phyloP scores from a whole-genome alignment of 1,140 invertebrate genomes.

The Rhagoletis zephyria region DNA sequence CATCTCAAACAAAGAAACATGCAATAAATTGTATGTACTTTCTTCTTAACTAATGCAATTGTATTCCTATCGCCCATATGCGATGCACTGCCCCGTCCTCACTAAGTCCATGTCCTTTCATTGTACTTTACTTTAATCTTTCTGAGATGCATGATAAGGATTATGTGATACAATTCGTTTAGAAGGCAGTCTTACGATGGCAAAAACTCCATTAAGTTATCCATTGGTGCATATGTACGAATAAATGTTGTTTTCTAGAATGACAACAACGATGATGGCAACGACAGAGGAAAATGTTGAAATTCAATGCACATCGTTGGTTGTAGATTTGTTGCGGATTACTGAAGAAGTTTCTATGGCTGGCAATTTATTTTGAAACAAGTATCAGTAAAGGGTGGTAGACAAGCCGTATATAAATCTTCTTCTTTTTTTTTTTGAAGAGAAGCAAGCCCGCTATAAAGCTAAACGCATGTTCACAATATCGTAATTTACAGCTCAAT shows the following conservation, averaged over 20 bases:
- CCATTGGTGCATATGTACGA: constrained; percentile 18
- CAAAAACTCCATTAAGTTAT: constrained; percentile 1
- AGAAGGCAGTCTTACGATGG: background rate
- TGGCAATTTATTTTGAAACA: too few species aligned
- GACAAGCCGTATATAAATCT: too few species aligned
- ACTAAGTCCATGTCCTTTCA: background rate
- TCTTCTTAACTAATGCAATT: constrained; percentile 30
- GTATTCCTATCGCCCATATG: background rate
- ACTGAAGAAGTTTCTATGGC: too few species aligned
- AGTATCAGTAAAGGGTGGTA: too few species aligned
- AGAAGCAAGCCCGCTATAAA: too few species aligned
- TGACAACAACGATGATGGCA: background rate
- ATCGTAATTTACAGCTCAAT: too few species aligned
- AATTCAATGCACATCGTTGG: background rate
- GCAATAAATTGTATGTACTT: constrained; percentile 13
- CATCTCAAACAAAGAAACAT: constrained; percentile 9
- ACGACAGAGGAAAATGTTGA: background rate
- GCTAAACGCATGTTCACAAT: too few species aligned
- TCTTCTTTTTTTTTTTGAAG: too few species aligned
- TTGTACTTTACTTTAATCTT: constrained; percentile 36
- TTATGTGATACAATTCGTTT: constrained; percentile 21
- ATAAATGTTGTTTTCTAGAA: background rate
- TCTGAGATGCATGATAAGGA: constrained; percentile 24
- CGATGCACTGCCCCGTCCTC: background rate
- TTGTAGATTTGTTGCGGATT: too few species aligned